Evolutionary conservation across 1,140 invertebrate genomes (phyloP), one percentile per base, ranked within the genome.

Genomic region (Drosophila cardini): DNA sequence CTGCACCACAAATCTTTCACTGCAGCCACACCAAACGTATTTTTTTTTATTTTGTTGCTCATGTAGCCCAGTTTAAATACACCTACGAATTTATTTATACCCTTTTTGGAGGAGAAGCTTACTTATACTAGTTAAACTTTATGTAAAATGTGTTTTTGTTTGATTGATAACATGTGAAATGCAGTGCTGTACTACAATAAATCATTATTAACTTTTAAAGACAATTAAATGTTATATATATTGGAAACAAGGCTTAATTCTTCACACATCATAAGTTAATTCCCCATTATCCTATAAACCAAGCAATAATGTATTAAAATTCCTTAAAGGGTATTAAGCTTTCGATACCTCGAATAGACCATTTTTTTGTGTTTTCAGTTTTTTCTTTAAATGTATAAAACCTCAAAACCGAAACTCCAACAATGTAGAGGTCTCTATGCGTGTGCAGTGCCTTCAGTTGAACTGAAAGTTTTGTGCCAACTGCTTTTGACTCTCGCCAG

Each of bases 1-100:
- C 46, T 69, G 75, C 78, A 87, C 83, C 82, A 63, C 82, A 86
- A 86, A 86, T 87, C 82, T 86, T 87, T 86, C 82, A 87, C 78
- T 87, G 72, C 71, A 73, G 64, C 65, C 63, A 30, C 70, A 68
- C 30, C 46, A 60, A 53, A 13, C 11, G 42, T 58, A 43, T 15
- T 60, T 36, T 52, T 38, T 57, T 36, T 8, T 60, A 16, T 53
- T 30, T 57, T 26, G 8, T 52, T 21, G 2, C 2, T 50, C 11
- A 34, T 13, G 13, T 38, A 46, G 30, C 50, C 18, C 15, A 43
- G 13, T 55, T 62, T 46, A 26, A 34, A 48, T 21, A 34, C 18
- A 34, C 16, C 16, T 57, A 46, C 21, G 43, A 34, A 62, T 18
- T 38, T 42, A 30, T 64, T 30, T 38, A 13, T 71, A 42, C 61